Evolutionary conservation across 2,797 vertebrate species (phyloP), one percentile per base, ranked within the genome.

Genomic region (Eutrigla gurnardus): DNA sequence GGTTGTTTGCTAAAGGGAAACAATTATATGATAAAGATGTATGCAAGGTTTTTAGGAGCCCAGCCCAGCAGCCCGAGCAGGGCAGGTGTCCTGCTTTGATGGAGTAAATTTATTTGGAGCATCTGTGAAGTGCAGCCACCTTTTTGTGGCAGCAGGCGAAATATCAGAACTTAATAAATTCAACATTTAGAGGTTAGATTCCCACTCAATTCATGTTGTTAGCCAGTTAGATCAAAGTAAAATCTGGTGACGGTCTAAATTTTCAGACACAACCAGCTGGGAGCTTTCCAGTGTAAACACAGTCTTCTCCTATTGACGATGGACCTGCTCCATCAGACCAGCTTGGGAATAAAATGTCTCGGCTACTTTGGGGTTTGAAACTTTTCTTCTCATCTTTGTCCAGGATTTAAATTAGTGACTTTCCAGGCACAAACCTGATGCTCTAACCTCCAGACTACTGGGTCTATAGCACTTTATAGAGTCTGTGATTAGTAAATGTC

Each of bases 381-480:
- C 14, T 5, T 67, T 55, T 55, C 63, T 35, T 79, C 45, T 63
- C 3, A 80, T 77, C 9, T 36, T 14, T 12, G 7, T 83, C 62
- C 70, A 76, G n/a, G 15, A 66, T 75, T 35, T 75, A 70, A 80
- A 67, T 40, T 62, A 25, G 32, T 77, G 13, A 67, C 60, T 75
- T 73, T 73, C 53, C 80, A 78, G 73, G 17, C 5, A 60, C 47
- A 61, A 60, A 49, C 11, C 39, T 49, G 53, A 57, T 58, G 45
- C 39, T 72, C 25, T 59, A 37, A 68, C 15, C 53, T 77, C 33
- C 40, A 82, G 62, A 5, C 17, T 62, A 42, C 25, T 43, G 33
- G 15, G 32, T 67, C 81, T 79, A 35, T 2, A 42, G 4, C 15
- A 45, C 40, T 46, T 53, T 14, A 32, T 14, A 63, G 37, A 72